Evolutionary conservation across 2,797 vertebrate species (phyloP).

Genomic region (Hypotaenidia philippensis): DNA sequence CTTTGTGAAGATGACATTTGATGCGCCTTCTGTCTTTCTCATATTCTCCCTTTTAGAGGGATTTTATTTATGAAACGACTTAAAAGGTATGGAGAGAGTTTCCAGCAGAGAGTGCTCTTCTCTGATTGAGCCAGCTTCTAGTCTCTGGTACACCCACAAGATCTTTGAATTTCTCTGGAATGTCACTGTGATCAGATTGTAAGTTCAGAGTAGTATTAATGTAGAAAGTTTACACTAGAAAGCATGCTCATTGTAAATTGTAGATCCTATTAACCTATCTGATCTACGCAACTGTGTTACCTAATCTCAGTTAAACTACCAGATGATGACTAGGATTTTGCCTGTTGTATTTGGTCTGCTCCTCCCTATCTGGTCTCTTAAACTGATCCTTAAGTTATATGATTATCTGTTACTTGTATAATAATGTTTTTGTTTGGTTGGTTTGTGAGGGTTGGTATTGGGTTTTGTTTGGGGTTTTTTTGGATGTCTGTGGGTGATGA

Average conservation of each 20-base stretch:
- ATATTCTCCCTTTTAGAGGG: background rate
- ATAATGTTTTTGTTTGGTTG: rapidly evolving
- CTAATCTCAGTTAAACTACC: background rate
- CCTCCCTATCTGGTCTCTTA: background rate
- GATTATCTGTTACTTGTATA: background rate
- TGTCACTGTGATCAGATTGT: background rate
- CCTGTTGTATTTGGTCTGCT: background rate
- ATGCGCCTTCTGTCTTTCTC: background rate
- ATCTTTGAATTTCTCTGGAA: background rate
- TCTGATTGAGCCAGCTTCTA: background rate
- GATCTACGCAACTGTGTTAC: background rate
- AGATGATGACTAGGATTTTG: background rate
- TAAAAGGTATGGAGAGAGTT: rapidly evolving
- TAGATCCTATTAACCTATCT: background rate
- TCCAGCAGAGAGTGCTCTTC: background rate
- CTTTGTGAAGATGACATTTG: background rate
- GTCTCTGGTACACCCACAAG: rapidly evolving
- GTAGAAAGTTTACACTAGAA: background rate
- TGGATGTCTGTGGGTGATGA: rapidly evolving
- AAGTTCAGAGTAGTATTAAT: background rate
- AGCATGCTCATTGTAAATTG: background rate
- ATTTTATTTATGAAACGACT: background rate
- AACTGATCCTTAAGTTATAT: background rate
- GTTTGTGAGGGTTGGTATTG: background rate
- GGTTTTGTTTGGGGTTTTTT: background rate